Evolutionary conservation across 2,113 vertebrate species (phyloP), one percentile per base, ranked within the genome.

Genomic region (Rhodinocichla rosea): DNA sequence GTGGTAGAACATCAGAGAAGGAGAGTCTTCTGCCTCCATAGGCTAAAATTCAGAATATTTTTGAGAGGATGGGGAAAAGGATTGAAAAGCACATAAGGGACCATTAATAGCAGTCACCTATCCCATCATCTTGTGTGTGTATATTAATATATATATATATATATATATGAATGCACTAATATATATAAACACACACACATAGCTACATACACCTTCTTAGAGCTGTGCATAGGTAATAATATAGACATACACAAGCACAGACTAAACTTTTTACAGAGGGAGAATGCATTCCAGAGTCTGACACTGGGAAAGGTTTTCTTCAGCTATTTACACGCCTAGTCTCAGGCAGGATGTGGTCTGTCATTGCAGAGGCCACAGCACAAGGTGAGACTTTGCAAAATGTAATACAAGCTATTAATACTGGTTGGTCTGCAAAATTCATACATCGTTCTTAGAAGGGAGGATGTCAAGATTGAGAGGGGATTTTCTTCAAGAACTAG

Each of bases 291-390:
- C 83, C 73, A 67, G 80, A 82, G 80, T n/a, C 92, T 94, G 89
- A 96, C 92, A 89, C 96, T 82, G 76, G 91, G 83, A 64, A 92
- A 89, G 73, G 69, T 92, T 97, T 97, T 96, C 94, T 96, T 83
- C 91, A 75, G 95, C 18, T 97, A 96, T 97, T 97, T 97, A 96
- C 95, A 92, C 2, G 47, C 91, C 74, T 35, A 27, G 96, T 78
- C 92, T 89, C 76, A 67, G 80, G 92, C 96, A 97, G 96, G 96
- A 97, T 97, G 96, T 97, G 95, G 95, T 96, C 96, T 97, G 96
- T 97, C 96, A 95, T 94, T 97, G 96, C 94, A 93, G 92, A 96
- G 94, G 92, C 96, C 96, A 93, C 95, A 97, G 96, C 94, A 94
- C 83, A 93, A 97, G 91, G 95, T 93, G 96, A 95, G 95, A 96